Evolutionary conservation across 2,888 invertebrate species (phyloP).

Genomic region (Lathronympha strigana): DNA sequence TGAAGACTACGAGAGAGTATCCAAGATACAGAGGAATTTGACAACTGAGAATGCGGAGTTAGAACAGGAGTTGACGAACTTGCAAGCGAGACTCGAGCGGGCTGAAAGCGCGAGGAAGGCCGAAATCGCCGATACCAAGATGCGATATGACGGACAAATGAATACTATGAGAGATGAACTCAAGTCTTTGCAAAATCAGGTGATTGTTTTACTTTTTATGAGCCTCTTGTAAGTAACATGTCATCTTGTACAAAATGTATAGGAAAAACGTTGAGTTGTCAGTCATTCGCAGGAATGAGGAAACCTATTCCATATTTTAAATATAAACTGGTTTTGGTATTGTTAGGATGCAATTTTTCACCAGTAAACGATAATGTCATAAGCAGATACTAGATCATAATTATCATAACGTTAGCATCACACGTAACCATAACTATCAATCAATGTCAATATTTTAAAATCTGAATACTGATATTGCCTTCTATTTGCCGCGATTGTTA

Average conservation of each 20-base stretch:
- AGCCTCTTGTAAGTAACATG: not conserved
- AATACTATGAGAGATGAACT: constrained; percentile 92
- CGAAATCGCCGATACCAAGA: constrained; percentile 91
- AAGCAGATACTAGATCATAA: too few species aligned
- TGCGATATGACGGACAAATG: constrained; percentile 93
- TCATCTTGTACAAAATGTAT: not conserved
- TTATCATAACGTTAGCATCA: too few species aligned
- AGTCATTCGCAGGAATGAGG: too few species aligned
- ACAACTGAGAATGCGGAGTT: constrained; percentile 90
- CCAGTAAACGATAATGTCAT: too few species aligned
- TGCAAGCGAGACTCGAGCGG: constrained; percentile 87
- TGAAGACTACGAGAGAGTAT: constrained; percentile 93
- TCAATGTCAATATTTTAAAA: too few species aligned
- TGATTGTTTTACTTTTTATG: constrained; percentile 51
- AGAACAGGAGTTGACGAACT: constrained; percentile 89
- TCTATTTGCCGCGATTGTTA: too few species aligned
- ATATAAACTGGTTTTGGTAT: too few species aligned
- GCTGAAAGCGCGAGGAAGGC: constrained; percentile 89
- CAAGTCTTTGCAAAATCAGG: constrained; percentile 91
- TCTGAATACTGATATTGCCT: too few species aligned
- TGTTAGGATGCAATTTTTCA: too few species aligned
- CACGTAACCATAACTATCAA: too few species aligned
- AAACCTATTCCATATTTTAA: too few species aligned
- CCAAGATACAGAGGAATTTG: constrained; percentile 91
- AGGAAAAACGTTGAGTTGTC: too few species aligned